Evolutionary conservation across 1,140 invertebrate genomes (phyloP), one percentile per base, ranked within the genome.

Genomic region (Coelopa frigida): DNA sequence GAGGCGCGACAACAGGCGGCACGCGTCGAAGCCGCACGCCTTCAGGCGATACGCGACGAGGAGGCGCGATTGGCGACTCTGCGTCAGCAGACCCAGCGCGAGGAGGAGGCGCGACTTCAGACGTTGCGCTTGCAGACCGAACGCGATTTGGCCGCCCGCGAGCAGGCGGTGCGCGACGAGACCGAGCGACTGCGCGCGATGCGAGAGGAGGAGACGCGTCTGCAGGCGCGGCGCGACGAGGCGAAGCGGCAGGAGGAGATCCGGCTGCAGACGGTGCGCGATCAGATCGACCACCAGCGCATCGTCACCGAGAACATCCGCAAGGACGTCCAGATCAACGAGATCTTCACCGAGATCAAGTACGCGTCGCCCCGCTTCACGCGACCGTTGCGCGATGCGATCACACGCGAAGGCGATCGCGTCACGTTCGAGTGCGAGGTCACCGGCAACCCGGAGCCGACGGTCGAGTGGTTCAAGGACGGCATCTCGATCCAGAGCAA

Each of bases 371-470:
- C 83, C 1, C 58, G 73, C 3, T 87, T 87, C 49, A 73, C 72
- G 3, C 62, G 77, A 22, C 78, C 79, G 3, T 65, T 91, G 0
- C 76, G 77, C 44, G 83, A 87, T 56, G 76, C 81, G 2, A 78
- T 81, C 3, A 79, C 89, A 20, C 77, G 83, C 29, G 88, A 90
- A 68, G 87, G 85, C 33, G 76, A 75, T 46, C 79, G 73, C 45
- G 79, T 85, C 46, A 78, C 71, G 8, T 82, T 87, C 56, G 77
- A 67, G 23, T 84, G 88, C 64, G 79, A 86, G 37, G 82, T 89
- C 40, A 80, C 78, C 18, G 93, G 89, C 5, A 73, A 80, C 44
- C 90, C 92, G 0, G 72, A 78, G 58, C 91, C 93, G 5, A 80
- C 77, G 37, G 79, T 93, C 10, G 81, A 79, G 51, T 96, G 92